Evolutionary conservation across 1,140 invertebrate genomes (phyloP).

Genomic region (Paramacrobiotus metropolitanus): DNA sequence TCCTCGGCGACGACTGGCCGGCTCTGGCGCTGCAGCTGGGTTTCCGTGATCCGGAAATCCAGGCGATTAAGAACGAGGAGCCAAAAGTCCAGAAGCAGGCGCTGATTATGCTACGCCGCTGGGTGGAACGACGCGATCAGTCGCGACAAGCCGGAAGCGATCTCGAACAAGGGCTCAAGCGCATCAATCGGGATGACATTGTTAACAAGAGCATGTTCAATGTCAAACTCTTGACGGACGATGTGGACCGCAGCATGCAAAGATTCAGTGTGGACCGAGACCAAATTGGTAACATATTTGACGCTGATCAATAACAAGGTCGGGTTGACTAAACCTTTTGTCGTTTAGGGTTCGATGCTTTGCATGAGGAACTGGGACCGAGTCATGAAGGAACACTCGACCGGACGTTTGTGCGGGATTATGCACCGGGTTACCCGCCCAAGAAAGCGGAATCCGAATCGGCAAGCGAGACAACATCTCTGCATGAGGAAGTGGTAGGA

Average conservation of each 20-base stretch:
- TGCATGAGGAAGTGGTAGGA: background rate
- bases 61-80: constrained; percentile 61
- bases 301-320: too few relatives aligned
- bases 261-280: background rate
- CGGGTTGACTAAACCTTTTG: too few relatives aligned
- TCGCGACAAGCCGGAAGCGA: constrained; percentile 38
- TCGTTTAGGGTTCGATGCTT: too few relatives aligned
- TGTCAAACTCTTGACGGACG: constrained; percentile 49
- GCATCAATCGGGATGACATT: constrained; percentile 72
- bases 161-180: constrained; percentile 60
- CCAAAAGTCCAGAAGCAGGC: constrained; percentile 65
- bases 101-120: constrained; percentile 71
- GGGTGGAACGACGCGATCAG: constrained; percentile 26
- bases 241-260: constrained; percentile 30
- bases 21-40: constrained; percentile 48
- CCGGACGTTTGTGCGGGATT: background rate
- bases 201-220: constrained; percentile 70
- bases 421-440: background rate
- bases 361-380: constrained; percentile 43
- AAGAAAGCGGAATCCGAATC: background rate
- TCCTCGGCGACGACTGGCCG: constrained; percentile 74
- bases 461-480: background rate
- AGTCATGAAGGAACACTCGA: background rate
- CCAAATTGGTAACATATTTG: constrained; percentile 34
- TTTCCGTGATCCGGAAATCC: constrained; percentile 57